Conservation (phyloP, 2,888 invertebrate species). For the Drosophila merina region DNA sequence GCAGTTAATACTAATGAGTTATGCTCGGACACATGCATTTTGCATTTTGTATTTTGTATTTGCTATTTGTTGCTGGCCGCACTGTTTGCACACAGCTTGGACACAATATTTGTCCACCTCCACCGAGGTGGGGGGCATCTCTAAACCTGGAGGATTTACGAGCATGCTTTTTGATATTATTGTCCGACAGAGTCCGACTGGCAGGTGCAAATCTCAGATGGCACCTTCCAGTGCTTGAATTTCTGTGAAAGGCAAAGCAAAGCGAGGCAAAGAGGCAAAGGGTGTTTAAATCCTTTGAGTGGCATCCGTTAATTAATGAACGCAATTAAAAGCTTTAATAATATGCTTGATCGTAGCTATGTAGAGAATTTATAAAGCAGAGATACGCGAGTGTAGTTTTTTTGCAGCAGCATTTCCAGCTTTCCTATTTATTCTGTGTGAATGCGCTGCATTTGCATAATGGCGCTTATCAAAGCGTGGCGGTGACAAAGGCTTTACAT, state of each 20-base stretch:
- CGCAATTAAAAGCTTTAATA: conserved; percentile 47
- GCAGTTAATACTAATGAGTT: conserved; percentile 76
- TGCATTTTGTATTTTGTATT: conserved; percentile 43
- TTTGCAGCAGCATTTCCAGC: not conserved
- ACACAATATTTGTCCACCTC: conserved; percentile 44
- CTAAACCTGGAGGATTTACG: conserved; percentile 51
- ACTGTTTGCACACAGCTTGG: conserved; percentile 39
- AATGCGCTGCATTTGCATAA: conserved; percentile 45
- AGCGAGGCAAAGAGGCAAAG: not conserved
- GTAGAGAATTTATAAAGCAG: conserved; percentile 17
- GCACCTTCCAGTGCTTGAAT: not conserved
- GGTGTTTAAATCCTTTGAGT: not conserved
- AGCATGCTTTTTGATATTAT: conserved; percentile 31
- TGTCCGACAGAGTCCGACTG: conserved; percentile 10
- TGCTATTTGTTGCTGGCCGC: conserved; percentile 33
- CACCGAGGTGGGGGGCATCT: conserved; percentile 5
- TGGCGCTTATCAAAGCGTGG: conserved; percentile 37
- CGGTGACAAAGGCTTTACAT: conserved; percentile 28
- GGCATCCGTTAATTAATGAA: conserved; percentile 49
- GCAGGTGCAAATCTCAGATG: conserved; percentile 42
- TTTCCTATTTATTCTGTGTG: conserved; percentile 19
- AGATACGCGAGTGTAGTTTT: conserved; percentile 4
- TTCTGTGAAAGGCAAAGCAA: not conserved
- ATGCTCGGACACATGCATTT: conserved; percentile 60
- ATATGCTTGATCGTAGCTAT: conserved; percentile 16